Base-by-base conservation (phyloP, 2,113 vertebrate genomes). In the Rutilus rutilus region DNA sequence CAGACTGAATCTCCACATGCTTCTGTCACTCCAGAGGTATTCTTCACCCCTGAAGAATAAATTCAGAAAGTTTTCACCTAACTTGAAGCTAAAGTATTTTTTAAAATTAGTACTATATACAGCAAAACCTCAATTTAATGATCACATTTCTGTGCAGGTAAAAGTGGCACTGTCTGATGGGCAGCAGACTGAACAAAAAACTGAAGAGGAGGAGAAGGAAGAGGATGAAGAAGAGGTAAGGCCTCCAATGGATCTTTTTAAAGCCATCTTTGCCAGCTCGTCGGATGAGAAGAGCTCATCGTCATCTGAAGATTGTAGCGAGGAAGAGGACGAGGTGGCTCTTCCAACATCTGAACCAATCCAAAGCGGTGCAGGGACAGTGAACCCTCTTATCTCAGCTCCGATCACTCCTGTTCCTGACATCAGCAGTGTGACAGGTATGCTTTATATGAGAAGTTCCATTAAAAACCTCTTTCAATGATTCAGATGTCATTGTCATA, bases 161-260 rank as follows among this genome's bases (percentile, higher is more conserved):
- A 57, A 82, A 88, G 25, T 33, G 15, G 85, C 85, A 17, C 79
- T 86, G 67, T n/a, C 79, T 19, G 89, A 69, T 67, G 80, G 3
- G 42, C 25, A 54, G 59, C 19, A 64, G 6, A 67, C 81, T 23
- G 84, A 88, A 17, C 36, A 89, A 69, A 87, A 87, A 74, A 65
- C 67, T 6, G 42, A 71, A 42, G 71, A 67, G 0, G 84, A 86
- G 59, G 74, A 85, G 1, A 65, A 90, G 6, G 87, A 92, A 25
- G 75, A 90, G 8, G 95, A 92, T 3, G 93, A 93, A 83, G 97
- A 97, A 91, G 95, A 94, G 90, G 92, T 88, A 23, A 91, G 95
- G 33, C 98, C 97, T 8, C 90, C 98, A 17, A 97, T 99, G 95
- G 98, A 99, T 87, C 93, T 99, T 79, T 99, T 99, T 90, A 99